A percentile compares a stretch with the other conserved stretches of the same genome.
phyloP scores from a whole-genome alignment of 2,113 vertebrate genomes.

The Prunella himalayana region DNA sequence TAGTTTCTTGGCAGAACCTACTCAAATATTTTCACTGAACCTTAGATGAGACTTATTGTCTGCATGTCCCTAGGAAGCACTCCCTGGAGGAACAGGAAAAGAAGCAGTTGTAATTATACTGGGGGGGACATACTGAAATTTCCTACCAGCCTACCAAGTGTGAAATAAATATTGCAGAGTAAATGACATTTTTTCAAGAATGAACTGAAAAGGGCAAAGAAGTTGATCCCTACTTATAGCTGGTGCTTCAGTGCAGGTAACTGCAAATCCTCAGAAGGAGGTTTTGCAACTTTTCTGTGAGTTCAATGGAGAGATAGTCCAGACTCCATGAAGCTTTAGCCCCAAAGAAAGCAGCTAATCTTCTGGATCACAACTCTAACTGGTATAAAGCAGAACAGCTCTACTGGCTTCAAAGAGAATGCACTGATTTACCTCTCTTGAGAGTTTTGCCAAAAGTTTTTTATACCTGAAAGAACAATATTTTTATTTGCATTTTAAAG shows the following conservation, averaged over 20 bases:
- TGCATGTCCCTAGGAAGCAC: constrained; percentile 30
- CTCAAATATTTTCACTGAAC: constrained; percentile 57
- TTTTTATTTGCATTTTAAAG: not conserved
- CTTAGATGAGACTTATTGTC: constrained; percentile 50
- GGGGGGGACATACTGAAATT: not conserved
- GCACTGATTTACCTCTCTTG: not conserved
- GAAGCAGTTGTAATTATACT: not conserved
- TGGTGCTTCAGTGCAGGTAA: not conserved
- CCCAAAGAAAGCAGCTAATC: not conserved
- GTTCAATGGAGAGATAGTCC: not conserved
- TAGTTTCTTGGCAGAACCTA: constrained; percentile 49
- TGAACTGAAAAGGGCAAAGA: not conserved
- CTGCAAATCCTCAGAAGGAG: not conserved
- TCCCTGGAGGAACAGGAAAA: not conserved
- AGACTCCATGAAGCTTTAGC: not conserved
- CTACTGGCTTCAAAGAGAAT: not conserved
- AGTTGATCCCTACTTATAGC: not conserved
- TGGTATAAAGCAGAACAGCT: not conserved
- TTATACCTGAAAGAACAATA: not conserved
- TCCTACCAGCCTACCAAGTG: not conserved
- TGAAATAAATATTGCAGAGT: not conserved
- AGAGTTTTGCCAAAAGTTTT: not conserved
- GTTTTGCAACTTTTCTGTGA: not conserved
- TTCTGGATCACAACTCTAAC: not conserved
- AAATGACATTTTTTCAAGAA: not conserved